phyloP scores from a whole-genome alignment of 2,113 vertebrate species.

The Ibidorhyncha struthersii region DNA sequence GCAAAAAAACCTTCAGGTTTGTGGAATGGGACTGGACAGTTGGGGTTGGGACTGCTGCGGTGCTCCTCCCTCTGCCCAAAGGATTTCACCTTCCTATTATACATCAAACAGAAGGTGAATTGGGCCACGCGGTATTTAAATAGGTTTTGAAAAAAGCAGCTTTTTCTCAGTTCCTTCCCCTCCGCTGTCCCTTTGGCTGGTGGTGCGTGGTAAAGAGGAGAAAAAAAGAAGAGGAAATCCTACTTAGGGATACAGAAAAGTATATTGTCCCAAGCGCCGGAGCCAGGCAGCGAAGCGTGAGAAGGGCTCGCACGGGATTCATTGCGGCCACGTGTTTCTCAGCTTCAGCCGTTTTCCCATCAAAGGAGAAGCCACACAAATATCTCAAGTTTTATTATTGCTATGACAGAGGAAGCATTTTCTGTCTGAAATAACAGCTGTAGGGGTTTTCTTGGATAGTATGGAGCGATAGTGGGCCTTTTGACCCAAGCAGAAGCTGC shows the following conservation, averaged over 20 bases:
- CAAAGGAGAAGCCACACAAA: not conserved
- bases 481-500: not conserved
- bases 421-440: not conserved
- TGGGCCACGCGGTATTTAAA: not conserved
- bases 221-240: not conserved
- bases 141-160: not conserved
- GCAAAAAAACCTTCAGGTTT: not conserved
- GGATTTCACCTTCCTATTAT: not conserved
- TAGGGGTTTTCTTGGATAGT: not conserved
- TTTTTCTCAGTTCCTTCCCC: not conserved
- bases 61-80: not conserved
- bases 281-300: not conserved
- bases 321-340: rapidly evolving
- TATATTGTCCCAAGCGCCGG: not conserved
- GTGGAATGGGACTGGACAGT: not conserved
- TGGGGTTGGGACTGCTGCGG: not conserved
- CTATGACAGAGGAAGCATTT: not conserved
- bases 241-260: not conserved
- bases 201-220: not conserved
- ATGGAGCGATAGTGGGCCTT: not conserved
- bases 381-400: not conserved
- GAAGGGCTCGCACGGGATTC: rapidly evolving
- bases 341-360: not conserved
- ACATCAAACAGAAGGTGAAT: not conserved
- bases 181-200: not conserved